Base-by-base conservation (phyloP, 2,888 invertebrate species). In the Metallyticus violacea region DNA sequence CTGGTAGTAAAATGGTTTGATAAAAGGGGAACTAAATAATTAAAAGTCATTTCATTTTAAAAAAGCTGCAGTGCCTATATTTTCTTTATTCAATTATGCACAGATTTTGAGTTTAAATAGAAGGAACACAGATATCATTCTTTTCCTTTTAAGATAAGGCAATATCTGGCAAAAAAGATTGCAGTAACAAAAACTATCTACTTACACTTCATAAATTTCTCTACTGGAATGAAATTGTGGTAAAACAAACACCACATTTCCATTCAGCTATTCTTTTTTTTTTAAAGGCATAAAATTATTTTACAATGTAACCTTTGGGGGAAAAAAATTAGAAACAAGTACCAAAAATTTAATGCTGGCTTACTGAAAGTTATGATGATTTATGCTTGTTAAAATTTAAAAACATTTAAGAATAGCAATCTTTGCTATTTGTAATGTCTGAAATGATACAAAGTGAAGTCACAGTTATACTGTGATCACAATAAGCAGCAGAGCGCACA, bases 91-190 rank as follows among this genome's bases (percentile, higher is more conserved):
- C 40, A 9, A 26, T 85, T 85, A 78, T 85, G 29, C 84, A 84
- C 79, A 85, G 79, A 79, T 62, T 76, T 81, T 30, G 30, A 30
- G n/a, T 81, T 81, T 77, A 83, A 84, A 77, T 29, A 79, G 28
- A 30, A 30, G 78, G 85, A 77, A 78, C 26, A 29, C 78, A 78
- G 40, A 85, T 85, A 79, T 77, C 40, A 78, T 77, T 81, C 30
- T 26, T 82, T 82, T 82, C 82, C 78, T 78, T 30, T 40, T 79
- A 79, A 28, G 25, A 62, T 86, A 86, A 86, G 86, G 86, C 86
- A 86, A 86, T 85, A 85, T 77, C 40, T 86, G 86, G 86, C 86
- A 84, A 78, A 86, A 86, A 83, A 86, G 26, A 83, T 6, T 79
- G 79, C 81, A 76, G 78, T 83, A 82, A 82, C 79, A 83, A 82